Evolutionary conservation across 1,140 invertebrate species (phyloP).

Genomic region (Drosophila eugracilis): DNA sequence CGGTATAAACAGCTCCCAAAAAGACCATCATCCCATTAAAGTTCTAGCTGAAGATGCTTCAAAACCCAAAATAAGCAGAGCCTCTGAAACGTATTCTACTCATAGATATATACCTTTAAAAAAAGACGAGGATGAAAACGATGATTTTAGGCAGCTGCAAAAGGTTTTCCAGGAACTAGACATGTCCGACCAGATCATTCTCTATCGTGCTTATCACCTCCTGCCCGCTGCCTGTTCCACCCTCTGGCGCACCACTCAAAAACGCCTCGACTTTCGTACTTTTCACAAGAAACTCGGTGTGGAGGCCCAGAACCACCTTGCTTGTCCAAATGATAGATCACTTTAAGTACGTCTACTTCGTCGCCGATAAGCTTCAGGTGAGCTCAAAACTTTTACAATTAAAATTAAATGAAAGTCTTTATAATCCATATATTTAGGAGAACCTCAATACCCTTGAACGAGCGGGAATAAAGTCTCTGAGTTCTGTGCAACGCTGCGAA

Average conservation of each 20-base stretch:
- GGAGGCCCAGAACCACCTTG: neutral
- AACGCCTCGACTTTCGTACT: neutral
- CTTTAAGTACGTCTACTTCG: conserved; percentile 8
- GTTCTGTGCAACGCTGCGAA: conserved; percentile 4
- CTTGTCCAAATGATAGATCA: neutral
- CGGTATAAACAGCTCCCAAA: no score
- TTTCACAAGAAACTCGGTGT: neutral
- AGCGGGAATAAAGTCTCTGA: neutral
- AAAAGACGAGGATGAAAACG: neutral
- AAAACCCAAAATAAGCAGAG: neutral
- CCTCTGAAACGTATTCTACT: neutral
- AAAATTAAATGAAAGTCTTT: no score
- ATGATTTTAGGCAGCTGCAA: neutral
- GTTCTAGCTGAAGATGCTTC: no score
- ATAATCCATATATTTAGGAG: neutral
- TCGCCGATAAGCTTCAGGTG: conserved; percentile 5
- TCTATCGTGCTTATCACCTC: neutral
- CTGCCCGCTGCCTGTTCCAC: neutral
- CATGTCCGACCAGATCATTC: conserved; percentile 1
- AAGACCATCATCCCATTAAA: no score
- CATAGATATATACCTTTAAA: neutral
- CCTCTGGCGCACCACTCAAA: neutral
- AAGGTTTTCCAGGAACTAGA: conserved; percentile 2
- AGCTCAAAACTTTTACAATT: neutral
- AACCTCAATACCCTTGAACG: conserved; percentile 2